phyloP scores from a whole-genome alignment of 2,113 vertebrate genomes.

The Hyla sarda region DNA sequence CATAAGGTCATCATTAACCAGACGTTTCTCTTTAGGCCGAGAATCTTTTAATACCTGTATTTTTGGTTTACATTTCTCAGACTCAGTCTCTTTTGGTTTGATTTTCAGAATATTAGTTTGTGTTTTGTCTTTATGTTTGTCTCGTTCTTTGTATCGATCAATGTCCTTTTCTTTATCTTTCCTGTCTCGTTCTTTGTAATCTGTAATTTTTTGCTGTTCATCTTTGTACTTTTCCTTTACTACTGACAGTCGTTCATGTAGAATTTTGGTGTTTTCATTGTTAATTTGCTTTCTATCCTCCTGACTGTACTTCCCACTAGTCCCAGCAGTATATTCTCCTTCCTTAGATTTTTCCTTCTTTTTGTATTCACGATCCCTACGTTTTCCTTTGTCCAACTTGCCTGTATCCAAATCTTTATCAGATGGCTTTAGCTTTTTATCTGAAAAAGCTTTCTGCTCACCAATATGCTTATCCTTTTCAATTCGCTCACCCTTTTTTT shows the following conservation, averaged over 20 bases:
- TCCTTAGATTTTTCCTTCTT: conserved; percentile 86
- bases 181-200: conserved; percentile 87
- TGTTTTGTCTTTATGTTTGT: conserved; percentile 86
- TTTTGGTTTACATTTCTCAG: conserved; percentile 84
- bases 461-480: conserved; percentile 81
- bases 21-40: conserved; percentile 92
- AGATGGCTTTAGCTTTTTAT: conserved; percentile 83
- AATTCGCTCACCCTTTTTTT: conserved; percentile 84
- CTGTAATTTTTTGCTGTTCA: conserved; percentile 83
- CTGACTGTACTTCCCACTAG: conserved; percentile 78
- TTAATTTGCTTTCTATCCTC: conserved; percentile 84
- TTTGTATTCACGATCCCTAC: conserved; percentile 85
- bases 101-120: conserved; percentile 80
- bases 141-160: conserved; percentile 88
- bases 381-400: conserved; percentile 85
- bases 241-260: conserved; percentile 75
- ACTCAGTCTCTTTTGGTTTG: conserved; percentile 71
- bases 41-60: conserved; percentile 77
- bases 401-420: conserved; percentile 83
- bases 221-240: conserved; percentile 89
- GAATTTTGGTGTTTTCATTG: conserved; percentile 77
- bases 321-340: conserved; percentile 66
- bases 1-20: conserved; percentile 98
- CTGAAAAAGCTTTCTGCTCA: conserved; percentile 81
- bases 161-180: conserved; percentile 83